Percentiles rank a stretch among this genome's conserved stretches.
phyloP scores from a whole-genome alignment of 2,797 vertebrate species.

The Gobio occitaniae region DNA sequence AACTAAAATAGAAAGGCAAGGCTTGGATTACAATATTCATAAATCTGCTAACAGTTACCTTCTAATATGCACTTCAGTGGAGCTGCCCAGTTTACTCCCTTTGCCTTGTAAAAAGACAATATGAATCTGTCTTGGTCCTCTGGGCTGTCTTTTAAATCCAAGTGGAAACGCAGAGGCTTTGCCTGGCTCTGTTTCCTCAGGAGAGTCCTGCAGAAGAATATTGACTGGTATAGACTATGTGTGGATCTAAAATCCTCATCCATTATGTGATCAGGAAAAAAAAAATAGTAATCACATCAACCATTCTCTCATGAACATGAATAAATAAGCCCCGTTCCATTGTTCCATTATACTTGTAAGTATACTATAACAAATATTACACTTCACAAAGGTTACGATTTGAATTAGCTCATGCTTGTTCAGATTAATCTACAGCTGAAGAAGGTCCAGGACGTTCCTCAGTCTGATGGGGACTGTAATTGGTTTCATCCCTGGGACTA shows the following conservation, averaged over 20 bases:
- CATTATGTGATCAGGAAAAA: neutral
- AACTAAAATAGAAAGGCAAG: neutral
- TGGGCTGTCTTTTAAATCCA: slow-evolving; percentile 5
- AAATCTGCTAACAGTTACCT: neutral
- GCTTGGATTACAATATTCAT: neutral
- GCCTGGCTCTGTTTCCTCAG: neutral
- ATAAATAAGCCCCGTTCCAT: neutral
- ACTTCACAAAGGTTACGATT: neutral
- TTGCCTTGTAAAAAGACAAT: slow-evolving; percentile 4
- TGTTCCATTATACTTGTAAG: slow-evolving; percentile 8
- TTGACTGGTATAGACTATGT: neutral
- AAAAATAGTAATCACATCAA: neutral
- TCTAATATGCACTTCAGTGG: slow-evolving; percentile 8
- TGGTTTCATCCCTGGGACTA: neutral
- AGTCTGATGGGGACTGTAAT: neutral
- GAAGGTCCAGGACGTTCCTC: slow-evolving; percentile 6
- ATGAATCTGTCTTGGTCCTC: slow-evolving; percentile 16
- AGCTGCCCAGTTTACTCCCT: slow-evolving; percentile 12
- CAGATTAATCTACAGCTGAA: neutral
- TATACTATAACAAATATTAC: neutral
- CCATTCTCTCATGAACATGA: neutral
- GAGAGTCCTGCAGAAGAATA: neutral
- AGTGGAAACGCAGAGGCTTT: slow-evolving; percentile 1
- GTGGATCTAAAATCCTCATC: neutral
- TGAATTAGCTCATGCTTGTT: neutral